Percentiles rank a stretch among this genome's conserved stretches.
Evolutionary conservation across 1,140 invertebrate genomes (phyloP).

Genomic region (Carposina sasakii): DNA sequence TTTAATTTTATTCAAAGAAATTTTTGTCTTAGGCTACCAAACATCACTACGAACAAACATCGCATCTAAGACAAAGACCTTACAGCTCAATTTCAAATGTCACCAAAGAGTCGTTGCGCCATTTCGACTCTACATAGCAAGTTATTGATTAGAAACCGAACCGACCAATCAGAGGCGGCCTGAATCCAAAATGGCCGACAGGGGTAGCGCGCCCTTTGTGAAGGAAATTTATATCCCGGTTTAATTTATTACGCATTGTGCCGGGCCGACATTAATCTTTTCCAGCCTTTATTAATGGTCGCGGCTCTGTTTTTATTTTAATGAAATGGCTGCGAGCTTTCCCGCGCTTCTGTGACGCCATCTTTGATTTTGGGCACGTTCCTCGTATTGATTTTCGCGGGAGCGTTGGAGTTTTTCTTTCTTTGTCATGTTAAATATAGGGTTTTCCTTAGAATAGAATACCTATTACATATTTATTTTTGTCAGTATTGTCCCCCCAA

Average conservation of each 20-base stretch:
- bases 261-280: slow-evolving; percentile 59
- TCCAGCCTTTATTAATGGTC: slow-evolving; percentile 61
- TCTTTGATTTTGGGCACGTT: no score
- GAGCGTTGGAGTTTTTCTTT: no score
- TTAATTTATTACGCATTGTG: slow-evolving; percentile 67
- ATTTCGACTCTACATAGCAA: slow-evolving; percentile 15
- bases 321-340: slow-evolving; percentile 40
- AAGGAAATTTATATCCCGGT: slow-evolving; percentile 35
- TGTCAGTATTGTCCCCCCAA: no score
- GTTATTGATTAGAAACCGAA: slow-evolving; percentile 53
- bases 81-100: no score
- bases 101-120: slow-evolving; percentile 15
- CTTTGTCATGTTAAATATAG: no score
- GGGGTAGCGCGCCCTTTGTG: slow-evolving; percentile 40
- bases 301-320: slow-evolving; percentile 55
- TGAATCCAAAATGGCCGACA: slow-evolving; percentile 46
- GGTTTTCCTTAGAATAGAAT: no score
- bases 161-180: slow-evolving; percentile 41
- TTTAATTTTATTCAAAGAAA: no score
- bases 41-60: no score
- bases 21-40: no score
- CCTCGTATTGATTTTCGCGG: slow-evolving; percentile 10
- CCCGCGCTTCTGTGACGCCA: slow-evolving; percentile 36
- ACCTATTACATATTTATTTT: no score
- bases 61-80: no score